Evolutionary conservation across 2,797 vertebrate genomes (phyloP).

Genomic region (Rhinoraja longicauda): DNA sequence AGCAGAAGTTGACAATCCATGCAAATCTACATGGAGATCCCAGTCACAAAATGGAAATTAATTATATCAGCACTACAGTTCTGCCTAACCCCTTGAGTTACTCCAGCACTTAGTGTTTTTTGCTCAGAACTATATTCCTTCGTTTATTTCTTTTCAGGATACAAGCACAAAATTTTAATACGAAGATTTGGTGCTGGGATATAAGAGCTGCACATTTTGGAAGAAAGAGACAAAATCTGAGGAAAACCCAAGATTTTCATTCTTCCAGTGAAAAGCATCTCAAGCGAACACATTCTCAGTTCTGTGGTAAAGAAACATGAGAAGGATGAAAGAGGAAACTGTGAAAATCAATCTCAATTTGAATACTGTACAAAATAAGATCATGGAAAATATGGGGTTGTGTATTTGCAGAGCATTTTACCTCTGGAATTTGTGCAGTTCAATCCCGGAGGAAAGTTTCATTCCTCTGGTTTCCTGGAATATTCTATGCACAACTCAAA

Average conservation of each 20-base stretch:
- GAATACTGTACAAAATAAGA: background rate
- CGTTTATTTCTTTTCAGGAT: background rate
- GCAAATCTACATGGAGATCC: background rate
- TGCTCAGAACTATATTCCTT: background rate
- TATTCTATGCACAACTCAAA: background rate
- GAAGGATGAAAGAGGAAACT: background rate
- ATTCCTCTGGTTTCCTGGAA: background rate
- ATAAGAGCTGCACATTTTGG: background rate
- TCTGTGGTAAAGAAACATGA: background rate
- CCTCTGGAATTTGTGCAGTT: background rate
- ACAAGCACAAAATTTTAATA: background rate
- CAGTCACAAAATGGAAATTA: background rate
- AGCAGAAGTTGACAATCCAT: background rate
- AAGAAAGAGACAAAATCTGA: background rate
- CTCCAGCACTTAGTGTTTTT: too few species aligned
- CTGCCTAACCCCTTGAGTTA: too few species aligned
- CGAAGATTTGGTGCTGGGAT: background rate
- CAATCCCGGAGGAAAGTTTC: background rate
- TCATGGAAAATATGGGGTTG: background rate
- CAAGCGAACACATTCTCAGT: background rate
- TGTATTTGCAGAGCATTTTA: background rate
- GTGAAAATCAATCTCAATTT: background rate
- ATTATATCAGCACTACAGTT: background rate
- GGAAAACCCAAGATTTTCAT: background rate
- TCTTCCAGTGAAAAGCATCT: background rate